Conservation (phyloP, 2,888 invertebrate genomes). For the Serrognathus titanus region DNA sequence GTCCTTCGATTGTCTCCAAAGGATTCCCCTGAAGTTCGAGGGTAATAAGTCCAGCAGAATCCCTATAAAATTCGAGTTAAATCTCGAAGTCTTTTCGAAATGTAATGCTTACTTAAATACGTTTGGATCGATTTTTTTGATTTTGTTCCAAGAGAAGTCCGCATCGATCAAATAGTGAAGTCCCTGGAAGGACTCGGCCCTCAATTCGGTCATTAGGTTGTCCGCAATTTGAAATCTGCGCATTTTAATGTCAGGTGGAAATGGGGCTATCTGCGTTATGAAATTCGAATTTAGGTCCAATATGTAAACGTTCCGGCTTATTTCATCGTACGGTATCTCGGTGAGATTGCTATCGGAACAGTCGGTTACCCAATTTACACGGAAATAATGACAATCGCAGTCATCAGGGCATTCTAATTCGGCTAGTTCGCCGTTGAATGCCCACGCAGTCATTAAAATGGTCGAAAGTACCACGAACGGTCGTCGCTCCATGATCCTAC, state of each 20-base stretch:
- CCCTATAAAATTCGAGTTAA: constrained; percentile 50
- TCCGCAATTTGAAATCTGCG: constrained; percentile 67
- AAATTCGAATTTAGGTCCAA: constrained; percentile 69
- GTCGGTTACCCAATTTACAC: constrained; percentile 74
- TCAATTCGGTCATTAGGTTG: constrained; percentile 59
- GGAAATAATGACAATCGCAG: constrained; percentile 72
- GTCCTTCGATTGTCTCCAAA: constrained; percentile 58
- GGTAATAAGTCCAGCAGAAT: constrained; percentile 65
- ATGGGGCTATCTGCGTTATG: constrained; percentile 57
- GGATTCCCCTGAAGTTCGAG: constrained; percentile 70
- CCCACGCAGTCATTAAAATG: constrained; percentile 13
- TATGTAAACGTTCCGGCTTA: constrained; percentile 67
- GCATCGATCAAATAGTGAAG: constrained; percentile 67
- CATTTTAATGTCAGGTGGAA: constrained; percentile 67
- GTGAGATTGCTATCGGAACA: constrained; percentile 73
- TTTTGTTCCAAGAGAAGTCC: constrained; percentile 66
- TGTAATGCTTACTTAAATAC: constrained; percentile 23
- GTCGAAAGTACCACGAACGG: constrained; percentile 10
- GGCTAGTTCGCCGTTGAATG: constrained; percentile 61
- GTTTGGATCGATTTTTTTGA: constrained; percentile 55
- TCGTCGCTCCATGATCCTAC: neutral
- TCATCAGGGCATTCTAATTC: constrained; percentile 70
- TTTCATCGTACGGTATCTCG: constrained; percentile 63
- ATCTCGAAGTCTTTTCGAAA: too few species aligned
- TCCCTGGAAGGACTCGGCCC: constrained; percentile 60